Conservation (phyloP, 2,113 vertebrate species). For the Dendrocopos noguchii region DNA sequence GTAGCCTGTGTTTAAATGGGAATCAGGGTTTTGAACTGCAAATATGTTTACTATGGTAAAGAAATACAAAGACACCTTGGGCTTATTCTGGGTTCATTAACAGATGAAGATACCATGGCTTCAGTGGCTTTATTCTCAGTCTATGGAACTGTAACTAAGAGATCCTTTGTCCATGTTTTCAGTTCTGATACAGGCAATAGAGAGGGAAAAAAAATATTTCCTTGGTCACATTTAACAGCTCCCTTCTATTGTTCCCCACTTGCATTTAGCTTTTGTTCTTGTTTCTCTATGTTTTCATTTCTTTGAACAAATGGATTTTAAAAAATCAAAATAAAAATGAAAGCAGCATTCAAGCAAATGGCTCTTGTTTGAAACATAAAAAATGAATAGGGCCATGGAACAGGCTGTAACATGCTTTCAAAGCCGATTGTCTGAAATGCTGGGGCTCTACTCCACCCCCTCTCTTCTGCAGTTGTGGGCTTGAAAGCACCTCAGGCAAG, state of each 20-base stretch:
- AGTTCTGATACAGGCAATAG: not conserved
- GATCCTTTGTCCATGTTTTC: constrained; percentile 13
- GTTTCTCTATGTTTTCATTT: not conserved
- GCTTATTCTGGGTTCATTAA: not conserved
- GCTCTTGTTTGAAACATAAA: not conserved
- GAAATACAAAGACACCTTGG: not conserved
- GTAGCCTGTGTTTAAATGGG: not conserved
- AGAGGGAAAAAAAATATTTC: not conserved
- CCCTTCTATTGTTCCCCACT: not conserved
- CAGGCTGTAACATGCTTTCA: constrained; percentile 33
- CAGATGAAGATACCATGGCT: not conserved
- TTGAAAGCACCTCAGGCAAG: constrained; percentile 63
- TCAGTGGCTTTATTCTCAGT: not conserved
- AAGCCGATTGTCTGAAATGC: constrained; percentile 1
- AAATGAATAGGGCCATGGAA: not conserved
- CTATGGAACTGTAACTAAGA: not conserved
- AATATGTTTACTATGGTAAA: not conserved
- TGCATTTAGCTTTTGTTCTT: constrained; percentile 7
- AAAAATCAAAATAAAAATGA: not conserved
- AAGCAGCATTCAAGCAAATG: not conserved
- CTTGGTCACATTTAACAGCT: not conserved
- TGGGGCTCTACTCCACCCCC: not conserved
- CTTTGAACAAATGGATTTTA: not conserved
- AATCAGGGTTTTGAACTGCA: not conserved
- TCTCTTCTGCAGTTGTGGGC: constrained; percentile 31